These are phyloP conservation scores for Baronia brevicornis DNA, from an alignment of 2,888 invertebrate genomes.

Conservation along the genomic window DNA sequence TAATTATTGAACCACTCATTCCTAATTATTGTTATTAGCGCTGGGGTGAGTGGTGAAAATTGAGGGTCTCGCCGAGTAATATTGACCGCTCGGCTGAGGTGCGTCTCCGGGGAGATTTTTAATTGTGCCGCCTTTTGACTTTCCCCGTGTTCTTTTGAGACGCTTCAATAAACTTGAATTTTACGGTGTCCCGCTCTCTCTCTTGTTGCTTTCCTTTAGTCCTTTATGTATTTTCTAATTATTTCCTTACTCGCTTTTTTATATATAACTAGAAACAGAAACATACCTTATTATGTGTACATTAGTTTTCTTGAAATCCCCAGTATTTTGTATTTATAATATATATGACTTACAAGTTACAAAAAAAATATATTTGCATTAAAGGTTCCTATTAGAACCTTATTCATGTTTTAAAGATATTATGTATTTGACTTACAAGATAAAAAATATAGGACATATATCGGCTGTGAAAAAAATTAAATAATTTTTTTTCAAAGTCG, in stretches of 20 bases:
- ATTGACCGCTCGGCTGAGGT: slow-evolving; percentile 69
- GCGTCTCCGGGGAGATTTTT: slow-evolving; percentile 62
- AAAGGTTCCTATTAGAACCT: no score
- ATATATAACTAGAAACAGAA: slow-evolving; percentile 54
- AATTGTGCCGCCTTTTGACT: slow-evolving; percentile 71
- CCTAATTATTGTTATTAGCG: slow-evolving; percentile 77
- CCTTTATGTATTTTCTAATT: no score
- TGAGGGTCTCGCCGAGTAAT: slow-evolving; percentile 68
- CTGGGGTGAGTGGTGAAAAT: slow-evolving; percentile 72
- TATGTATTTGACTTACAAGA: no score
- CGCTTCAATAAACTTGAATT: slow-evolving; percentile 68
- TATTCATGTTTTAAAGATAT: no score
- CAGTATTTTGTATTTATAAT: slow-evolving; percentile 3
- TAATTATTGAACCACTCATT: slow-evolving; percentile 78
- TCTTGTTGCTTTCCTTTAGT: no score
- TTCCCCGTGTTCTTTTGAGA: slow-evolving; percentile 67
- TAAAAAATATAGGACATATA: no score
- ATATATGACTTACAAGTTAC: no score
- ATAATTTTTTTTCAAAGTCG: no score
- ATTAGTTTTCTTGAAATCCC: slow-evolving; percentile 2
- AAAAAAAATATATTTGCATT: no score
- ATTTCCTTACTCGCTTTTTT: slow-evolving; percentile 46
- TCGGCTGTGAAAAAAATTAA: no score
- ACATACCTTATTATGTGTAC: slow-evolving; percentile 24
- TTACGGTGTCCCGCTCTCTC: slow-evolving; percentile 58